A percentile compares a stretch with the other conserved stretches of the same genome.
phyloP scores from a whole-genome alignment of 2,888 invertebrate species.

The Catocala sponsa region DNA sequence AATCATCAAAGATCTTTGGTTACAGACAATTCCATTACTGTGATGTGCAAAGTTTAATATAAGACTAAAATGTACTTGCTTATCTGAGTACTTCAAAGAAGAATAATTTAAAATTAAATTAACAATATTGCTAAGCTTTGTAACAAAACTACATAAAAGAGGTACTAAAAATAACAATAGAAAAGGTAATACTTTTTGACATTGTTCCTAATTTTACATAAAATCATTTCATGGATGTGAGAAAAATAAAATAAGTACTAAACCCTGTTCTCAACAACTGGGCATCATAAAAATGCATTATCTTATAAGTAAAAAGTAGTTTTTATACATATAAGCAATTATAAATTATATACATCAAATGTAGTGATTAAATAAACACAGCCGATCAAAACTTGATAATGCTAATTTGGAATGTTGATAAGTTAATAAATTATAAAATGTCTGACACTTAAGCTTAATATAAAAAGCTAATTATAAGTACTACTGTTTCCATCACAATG shows the following conservation, averaged over 20 bases:
- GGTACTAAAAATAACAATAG: constrained; percentile 43
- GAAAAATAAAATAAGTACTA: constrained; percentile 48
- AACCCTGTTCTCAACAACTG: constrained; percentile 38
- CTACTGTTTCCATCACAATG: constrained; percentile 82
- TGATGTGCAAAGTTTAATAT: constrained; percentile 49
- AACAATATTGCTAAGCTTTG: constrained; percentile 44
- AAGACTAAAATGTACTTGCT: constrained; percentile 46
- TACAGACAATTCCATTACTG: constrained; percentile 54
- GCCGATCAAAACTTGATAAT: constrained; percentile 70
- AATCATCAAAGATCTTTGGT: constrained; percentile 65
- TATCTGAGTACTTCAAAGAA: constrained; percentile 34
- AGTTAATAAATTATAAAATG: constrained; percentile 56
- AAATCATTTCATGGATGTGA: constrained; percentile 31
- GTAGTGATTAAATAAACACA: constrained; percentile 66
- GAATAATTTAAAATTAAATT: constrained; percentile 44
- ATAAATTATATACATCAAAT: constrained; percentile 46
- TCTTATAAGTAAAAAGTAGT: constrained; percentile 43
- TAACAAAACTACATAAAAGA: constrained; percentile 46
- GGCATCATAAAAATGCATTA: constrained; percentile 36
- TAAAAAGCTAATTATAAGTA: constrained; percentile 85
- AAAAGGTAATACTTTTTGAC: constrained; percentile 43
- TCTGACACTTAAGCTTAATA: constrained; percentile 72
- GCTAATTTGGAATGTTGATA: constrained; percentile 82
- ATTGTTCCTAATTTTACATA: constrained; percentile 25
- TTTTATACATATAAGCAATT: constrained; percentile 45